Conservation (phyloP, 2,797 vertebrate species). For the Diplodus sargus region DNA sequence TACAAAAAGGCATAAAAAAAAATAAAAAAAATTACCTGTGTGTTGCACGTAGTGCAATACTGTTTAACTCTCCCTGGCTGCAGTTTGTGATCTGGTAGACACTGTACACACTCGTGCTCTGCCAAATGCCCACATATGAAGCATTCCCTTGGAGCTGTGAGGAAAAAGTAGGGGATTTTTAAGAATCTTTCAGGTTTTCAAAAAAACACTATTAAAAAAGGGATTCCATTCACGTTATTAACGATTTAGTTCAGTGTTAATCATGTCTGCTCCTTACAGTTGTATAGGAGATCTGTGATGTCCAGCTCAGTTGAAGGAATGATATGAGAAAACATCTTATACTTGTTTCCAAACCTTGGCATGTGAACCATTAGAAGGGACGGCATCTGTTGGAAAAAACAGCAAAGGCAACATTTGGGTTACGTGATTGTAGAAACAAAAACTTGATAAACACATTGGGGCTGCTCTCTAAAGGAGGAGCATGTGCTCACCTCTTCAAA, state of each 20-base stretch:
- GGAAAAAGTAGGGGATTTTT: conserved; percentile 6
- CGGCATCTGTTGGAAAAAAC: conserved; percentile 76
- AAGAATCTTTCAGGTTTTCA: background rate
- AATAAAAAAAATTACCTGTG: conserved; percentile 71
- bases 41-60: conserved; percentile 83
- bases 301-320: conserved; percentile 87
- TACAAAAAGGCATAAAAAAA: background rate
- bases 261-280: conserved; percentile 75
- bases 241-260: background rate
- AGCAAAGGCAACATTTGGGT: background rate
- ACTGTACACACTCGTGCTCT: conserved; percentile 83
- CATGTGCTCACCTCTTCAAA: conserved; percentile 83
- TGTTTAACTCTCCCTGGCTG: conserved; percentile 86
- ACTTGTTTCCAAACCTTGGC: conserved; percentile 89
- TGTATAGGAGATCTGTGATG: conserved; percentile 85
- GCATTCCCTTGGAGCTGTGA: conserved; percentile 82
- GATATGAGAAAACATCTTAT: conserved; percentile 88
- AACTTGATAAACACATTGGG: background rate
- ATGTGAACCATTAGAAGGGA: conserved; percentile 88
- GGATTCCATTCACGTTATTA: no score
- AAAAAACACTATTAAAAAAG: background rate
- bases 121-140: conserved; percentile 83
- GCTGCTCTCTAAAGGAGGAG: background rate
- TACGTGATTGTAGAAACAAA: background rate
- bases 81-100: conserved; percentile 83